These are phyloP conservation scores for Alligator mississippiensis DNA, from an alignment of 2,113 vertebrate genomes.

Conservation along the genomic window DNA sequence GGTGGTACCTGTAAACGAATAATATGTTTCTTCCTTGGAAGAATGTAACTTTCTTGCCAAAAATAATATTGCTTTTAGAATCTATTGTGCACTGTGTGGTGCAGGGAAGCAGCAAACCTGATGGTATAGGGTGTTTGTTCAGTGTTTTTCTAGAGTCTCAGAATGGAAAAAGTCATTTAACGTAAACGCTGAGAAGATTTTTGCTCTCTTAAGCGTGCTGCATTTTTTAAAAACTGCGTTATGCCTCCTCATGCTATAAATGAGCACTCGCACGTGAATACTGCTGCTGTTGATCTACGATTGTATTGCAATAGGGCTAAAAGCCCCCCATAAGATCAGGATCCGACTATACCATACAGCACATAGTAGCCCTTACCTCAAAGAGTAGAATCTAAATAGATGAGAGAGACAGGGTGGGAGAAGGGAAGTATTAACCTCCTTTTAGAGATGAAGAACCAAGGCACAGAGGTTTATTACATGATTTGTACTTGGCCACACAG, in stretches of 20 bases:
- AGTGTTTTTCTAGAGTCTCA: neutral
- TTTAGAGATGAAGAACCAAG: neutral
- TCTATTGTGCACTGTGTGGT: neutral
- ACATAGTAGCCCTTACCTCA: neutral
- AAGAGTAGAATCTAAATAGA: neutral
- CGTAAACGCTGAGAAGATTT: neutral
- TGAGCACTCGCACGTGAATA: neutral
- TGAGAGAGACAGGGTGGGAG: neutral
- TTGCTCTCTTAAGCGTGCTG: constrained; percentile 5
- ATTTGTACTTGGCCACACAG: neutral
- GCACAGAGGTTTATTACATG: neutral
- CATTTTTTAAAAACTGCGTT: neutral
- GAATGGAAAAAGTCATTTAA: neutral
- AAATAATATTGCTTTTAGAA: constrained; percentile 1
- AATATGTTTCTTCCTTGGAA: neutral
- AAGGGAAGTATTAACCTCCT: neutral
- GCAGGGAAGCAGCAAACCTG: neutral
- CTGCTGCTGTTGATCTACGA: neutral
- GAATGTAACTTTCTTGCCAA: constrained; percentile 6
- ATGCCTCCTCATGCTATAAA: neutral
- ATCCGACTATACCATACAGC: neutral
- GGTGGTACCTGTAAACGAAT: constrained; percentile 38
- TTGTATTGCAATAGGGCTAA: neutral
- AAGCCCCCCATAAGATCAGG: neutral
- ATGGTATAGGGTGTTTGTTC: constrained; percentile 3